A percentile compares a stretch with the other conserved stretches of the same genome.
phyloP scores from a whole-genome alignment of 2,888 invertebrate genomes.

The Invenusta paracnida region DNA sequence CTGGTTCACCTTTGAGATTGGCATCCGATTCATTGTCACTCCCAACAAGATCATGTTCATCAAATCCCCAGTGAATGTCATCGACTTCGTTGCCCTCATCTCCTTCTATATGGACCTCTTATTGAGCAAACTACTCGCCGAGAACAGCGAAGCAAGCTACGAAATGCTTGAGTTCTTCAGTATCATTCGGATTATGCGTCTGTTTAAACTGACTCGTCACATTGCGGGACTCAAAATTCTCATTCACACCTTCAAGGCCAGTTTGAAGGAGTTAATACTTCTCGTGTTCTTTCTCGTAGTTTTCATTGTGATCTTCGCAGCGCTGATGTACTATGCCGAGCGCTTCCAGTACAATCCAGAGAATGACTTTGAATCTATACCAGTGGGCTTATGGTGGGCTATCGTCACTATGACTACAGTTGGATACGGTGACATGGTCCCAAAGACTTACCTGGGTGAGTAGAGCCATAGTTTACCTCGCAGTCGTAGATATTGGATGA shows the following conservation, averaged over 20 bases:
- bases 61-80: constrained; percentile 83
- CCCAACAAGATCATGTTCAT: constrained; percentile 84
- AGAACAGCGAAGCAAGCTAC: constrained; percentile 35
- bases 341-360: constrained; percentile 75
- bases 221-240: constrained; percentile 72
- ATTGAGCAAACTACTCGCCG: constrained; percentile 27
- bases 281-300: constrained; percentile 87
- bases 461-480: neutral
- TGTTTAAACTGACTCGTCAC: constrained; percentile 42
- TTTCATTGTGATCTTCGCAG: constrained; percentile 91
- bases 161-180: constrained; percentile 55
- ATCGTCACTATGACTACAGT: constrained; percentile 92
- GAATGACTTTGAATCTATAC: constrained; percentile 89
- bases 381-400: constrained; percentile 90
- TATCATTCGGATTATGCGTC: constrained; percentile 64
- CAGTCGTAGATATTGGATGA: too few species aligned
- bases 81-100: constrained; percentile 65
- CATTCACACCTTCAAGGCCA: constrained; percentile 91
- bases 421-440: constrained; percentile 90
- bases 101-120: constrained; percentile 42
- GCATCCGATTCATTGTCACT: constrained; percentile 78
- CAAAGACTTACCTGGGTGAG: constrained; percentile 61
- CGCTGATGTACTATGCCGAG: constrained; percentile 88
- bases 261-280: constrained; percentile 84
- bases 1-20: constrained; percentile 89